Evolutionary conservation across 1,140 invertebrate species (phyloP).

Genomic region (Proctacanthus coquilletti): DNA sequence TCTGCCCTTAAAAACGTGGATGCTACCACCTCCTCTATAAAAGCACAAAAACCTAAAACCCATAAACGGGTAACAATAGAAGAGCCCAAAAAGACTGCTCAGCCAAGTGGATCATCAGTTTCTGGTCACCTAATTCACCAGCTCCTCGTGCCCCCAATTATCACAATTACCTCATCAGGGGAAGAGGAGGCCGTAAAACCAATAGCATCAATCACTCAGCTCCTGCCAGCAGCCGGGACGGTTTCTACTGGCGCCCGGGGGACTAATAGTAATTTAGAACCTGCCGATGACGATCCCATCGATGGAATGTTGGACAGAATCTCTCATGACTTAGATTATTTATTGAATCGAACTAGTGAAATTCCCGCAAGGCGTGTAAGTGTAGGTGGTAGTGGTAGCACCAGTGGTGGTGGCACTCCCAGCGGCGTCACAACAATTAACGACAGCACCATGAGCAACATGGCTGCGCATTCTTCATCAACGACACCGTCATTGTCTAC

Average conservation of each 20-base stretch:
- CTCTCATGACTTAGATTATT: conserved; percentile 55
- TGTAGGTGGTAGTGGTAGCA: not conserved
- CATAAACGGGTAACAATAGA: conserved; percentile 29
- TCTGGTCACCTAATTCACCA: too few species aligned
- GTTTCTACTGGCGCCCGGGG: not conserved
- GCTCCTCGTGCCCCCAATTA: conserved; percentile 1
- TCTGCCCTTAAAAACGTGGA: conserved; percentile 15
- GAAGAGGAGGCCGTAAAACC: not conserved
- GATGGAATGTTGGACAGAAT: conserved; percentile 53
- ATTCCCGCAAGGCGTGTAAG: conserved; percentile 7
- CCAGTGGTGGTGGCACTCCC: not conserved
- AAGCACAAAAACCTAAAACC: conserved; percentile 21
- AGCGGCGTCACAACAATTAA: not conserved
- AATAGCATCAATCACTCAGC: conserved; percentile 1
- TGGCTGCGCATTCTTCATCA: not conserved
- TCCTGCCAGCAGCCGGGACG: conserved; percentile 6
- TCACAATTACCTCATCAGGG: not conserved
- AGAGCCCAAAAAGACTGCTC: conserved; percentile 14
- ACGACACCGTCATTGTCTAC: conserved; percentile 7
- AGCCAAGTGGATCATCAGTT: conserved; percentile 3
- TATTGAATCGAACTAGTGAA: conserved; percentile 42
- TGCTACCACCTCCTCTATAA: conserved; percentile 12
- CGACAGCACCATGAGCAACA: not conserved
- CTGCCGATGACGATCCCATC: conserved; percentile 15
- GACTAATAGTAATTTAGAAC: conserved; percentile 1